A percentile compares a stretch with the other conserved stretches of the same genome.
phyloP scores from a whole-genome alignment of 2,888 invertebrate genomes.

The Calameuta filiformis region DNA sequence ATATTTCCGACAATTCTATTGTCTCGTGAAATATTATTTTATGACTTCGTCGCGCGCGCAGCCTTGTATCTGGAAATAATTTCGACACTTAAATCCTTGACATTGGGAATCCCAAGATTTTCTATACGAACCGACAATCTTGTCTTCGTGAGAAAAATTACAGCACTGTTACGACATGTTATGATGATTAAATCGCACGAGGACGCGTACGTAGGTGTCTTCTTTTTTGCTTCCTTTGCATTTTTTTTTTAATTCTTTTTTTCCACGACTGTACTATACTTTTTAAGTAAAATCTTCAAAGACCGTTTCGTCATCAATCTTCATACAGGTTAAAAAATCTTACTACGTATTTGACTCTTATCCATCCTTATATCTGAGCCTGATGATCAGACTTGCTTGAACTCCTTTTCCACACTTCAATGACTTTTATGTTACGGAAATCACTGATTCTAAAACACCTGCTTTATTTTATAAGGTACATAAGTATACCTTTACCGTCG shows the following conservation, averaged over 20 bases:
- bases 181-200: neutral
- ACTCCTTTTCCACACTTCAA: constrained; percentile 70
- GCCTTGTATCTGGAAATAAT: neutral
- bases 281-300: too few species aligned
- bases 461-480: neutral
- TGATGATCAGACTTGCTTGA: constrained; percentile 65
- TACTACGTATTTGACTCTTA: too few species aligned
- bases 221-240: too few species aligned
- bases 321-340: too few species aligned
- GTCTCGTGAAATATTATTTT: neutral
- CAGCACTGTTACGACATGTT: neutral
- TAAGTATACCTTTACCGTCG: neutral
- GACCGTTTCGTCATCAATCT: too few species aligned
- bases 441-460: neutral
- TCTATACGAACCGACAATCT: neutral
- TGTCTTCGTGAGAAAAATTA: neutral
- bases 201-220: neutral
- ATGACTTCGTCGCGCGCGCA: neutral
- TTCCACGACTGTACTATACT: too few species aligned
- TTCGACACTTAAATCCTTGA: neutral
- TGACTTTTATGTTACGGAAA: constrained; percentile 72
- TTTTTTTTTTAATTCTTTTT: too few species aligned
- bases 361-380: constrained; percentile 32
- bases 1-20: neutral
- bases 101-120: neutral